These are phyloP conservation scores for Agrilus planipennis DNA, from an alignment of 1,140 invertebrate species.

Conservation along the genomic window DNA sequence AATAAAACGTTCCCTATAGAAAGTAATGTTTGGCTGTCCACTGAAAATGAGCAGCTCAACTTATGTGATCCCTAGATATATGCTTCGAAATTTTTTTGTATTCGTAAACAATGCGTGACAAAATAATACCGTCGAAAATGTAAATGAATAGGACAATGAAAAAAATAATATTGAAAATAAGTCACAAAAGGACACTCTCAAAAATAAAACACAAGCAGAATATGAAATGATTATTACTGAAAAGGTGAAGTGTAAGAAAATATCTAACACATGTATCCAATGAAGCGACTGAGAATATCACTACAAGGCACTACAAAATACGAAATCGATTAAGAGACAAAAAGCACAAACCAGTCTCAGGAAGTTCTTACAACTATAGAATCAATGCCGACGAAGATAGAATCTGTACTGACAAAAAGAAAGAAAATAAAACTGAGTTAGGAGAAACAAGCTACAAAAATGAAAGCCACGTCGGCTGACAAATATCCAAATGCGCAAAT, in stretches of 20 bases:
- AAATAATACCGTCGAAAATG: too few relatives aligned
- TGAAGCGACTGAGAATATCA: slow-evolving; percentile 8
- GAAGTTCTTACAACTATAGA: neutral
- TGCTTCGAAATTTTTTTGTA: too few relatives aligned
- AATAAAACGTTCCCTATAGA: too few relatives aligned
- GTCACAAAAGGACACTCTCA: slow-evolving; percentile 3
- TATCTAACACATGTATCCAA: slow-evolving; percentile 6
- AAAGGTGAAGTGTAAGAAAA: neutral
- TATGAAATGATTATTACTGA: neutral
- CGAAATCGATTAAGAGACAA: neutral
- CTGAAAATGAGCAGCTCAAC: too few relatives aligned
- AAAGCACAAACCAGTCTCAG: neutral
- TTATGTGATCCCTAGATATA: too few relatives aligned
- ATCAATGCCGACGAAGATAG: neutral
- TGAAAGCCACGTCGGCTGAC: neutral
- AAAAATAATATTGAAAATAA: slow-evolving; percentile 2
- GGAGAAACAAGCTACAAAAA: slow-evolving; percentile 4
- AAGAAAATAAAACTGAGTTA: neutral
- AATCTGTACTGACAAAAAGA: slow-evolving; percentile 1
- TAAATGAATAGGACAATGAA: slow-evolving; percentile 5
- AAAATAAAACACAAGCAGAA: neutral
- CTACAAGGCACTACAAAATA: neutral
- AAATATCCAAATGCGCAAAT: slow-evolving; percentile 7
- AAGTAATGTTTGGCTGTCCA: too few relatives aligned
- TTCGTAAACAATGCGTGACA: slow-evolving; percentile 5